Base-by-base conservation (phyloP, 2,888 invertebrate species). In the Drosophila yooni region DNA sequence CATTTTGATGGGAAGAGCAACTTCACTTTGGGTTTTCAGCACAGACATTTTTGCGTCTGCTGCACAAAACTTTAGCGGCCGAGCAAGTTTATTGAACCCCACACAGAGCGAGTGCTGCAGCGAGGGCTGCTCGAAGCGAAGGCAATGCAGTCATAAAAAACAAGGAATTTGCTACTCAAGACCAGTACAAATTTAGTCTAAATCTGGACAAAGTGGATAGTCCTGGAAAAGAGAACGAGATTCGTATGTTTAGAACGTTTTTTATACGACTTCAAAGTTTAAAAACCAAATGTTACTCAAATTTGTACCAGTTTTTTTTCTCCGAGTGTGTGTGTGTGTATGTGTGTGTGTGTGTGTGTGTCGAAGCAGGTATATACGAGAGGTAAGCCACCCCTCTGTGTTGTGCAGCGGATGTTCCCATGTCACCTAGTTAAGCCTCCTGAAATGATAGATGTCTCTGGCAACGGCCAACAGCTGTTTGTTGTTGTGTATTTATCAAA, bases 351-450 rank as follows among this genome's bases (percentile, higher is more conserved):
- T 7, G 38, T 38, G 38, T 18, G 38, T 36, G 53, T 6, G 53
- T 7, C 4, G 34, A 13, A 48, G 5, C 50, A 43, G 52, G 52
- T 52, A 52, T 7, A 27, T 18, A 10, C 27, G 7, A 21, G 52
- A 78, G 74, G 72, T 75, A 73, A 70, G 46, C 40, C 73, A 71
- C 72, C 70, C 61, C 69, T 29, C 51, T 7, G 5, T 7, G 3
- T 40, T 65, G 52, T 21, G 43, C 70, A 82, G 59, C 85, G 85
- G 88, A 81, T 84, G 83, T 88, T 88, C 85, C 82, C 85, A 81
- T 85, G 85, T 85, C 88, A 88, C 46, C 50, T 50, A n/a, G 70
- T 43, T 85, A 85, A 85, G 76, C 85, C 86, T 67, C 11, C 27
- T 25, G 58, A 71, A 57, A 88, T 85, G 85, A 85, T 85, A 82